These are phyloP conservation scores for Hypolimnas misippus DNA, from an alignment of 2,888 invertebrate species.

Conservation along the genomic window DNA sequence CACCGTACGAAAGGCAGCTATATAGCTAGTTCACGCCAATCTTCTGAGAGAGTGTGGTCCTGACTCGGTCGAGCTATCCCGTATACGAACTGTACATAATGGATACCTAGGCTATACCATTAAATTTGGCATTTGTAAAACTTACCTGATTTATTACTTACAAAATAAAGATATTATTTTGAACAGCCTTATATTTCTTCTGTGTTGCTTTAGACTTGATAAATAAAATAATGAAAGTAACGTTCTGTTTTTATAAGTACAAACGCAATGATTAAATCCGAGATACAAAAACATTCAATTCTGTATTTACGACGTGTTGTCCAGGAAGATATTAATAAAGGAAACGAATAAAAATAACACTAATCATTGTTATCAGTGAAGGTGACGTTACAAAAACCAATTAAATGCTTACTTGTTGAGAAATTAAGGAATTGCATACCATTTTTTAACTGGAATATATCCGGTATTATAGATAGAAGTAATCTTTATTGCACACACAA, in stretches of 20 bases:
- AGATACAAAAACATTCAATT: neutral
- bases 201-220: too few species aligned
- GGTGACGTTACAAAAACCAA: slow-evolving; percentile 9
- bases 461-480: neutral
- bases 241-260: neutral
- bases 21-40: too few species aligned
- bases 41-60: too few species aligned
- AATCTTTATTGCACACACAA: neutral
- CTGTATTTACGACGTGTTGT: slow-evolving; percentile 22
- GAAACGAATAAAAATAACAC: slow-evolving; percentile 18
- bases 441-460: neutral
- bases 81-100: too few species aligned
- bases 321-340: slow-evolving; percentile 23
- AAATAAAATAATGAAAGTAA: too few species aligned
- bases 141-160: too few species aligned
- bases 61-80: too few species aligned
- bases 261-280: neutral
- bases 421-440: slow-evolving; percentile 2
- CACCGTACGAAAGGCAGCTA: too few species aligned
- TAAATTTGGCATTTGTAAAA: too few species aligned
- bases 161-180: too few species aligned
- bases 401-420: slow-evolving; percentile 27
- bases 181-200: too few species aligned
- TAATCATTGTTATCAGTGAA: slow-evolving; percentile 12
- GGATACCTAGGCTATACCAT: too few species aligned